Evolutionary conservation across 2,113 vertebrate genomes (phyloP).

Genomic region (Aplodontia rufa): DNA sequence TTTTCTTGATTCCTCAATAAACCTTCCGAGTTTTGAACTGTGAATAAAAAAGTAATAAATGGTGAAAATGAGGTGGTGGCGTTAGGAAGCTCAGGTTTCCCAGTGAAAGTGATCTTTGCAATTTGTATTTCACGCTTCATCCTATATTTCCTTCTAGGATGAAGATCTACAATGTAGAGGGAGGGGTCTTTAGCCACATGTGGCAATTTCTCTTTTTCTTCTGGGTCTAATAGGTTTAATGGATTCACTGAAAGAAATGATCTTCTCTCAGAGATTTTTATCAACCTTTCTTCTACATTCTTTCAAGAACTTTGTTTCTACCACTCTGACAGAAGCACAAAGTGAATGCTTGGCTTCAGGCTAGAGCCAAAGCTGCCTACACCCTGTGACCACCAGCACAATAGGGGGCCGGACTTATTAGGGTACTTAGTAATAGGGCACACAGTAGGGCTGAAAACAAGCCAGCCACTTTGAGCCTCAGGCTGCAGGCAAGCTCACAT

Average conservation of each 20-base stretch:
- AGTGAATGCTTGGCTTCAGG: background rate
- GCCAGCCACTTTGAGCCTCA: background rate
- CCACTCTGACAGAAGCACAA: background rate
- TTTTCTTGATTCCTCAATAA: constrained; percentile 13
- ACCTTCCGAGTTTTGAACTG: background rate
- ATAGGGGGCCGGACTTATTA: background rate
- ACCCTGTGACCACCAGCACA: background rate
- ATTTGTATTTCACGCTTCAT: background rate
- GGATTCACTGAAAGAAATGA: background rate
- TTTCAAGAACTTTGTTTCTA: background rate
- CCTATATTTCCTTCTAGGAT: background rate
- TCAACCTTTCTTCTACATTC: background rate
- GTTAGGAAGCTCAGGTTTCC: background rate
- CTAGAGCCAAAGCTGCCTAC: background rate
- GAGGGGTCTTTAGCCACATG: background rate
- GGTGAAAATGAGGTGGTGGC: background rate
- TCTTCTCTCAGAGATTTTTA: background rate
- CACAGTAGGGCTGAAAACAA: background rate
- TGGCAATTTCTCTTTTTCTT: background rate
- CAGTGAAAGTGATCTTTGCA: background rate
- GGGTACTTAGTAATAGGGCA: background rate
- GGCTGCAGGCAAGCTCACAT: background rate
- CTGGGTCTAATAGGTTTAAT: background rate
- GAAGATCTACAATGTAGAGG: background rate
- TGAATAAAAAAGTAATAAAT: background rate